phyloP scores from a whole-genome alignment of 2,113 vertebrate species.

The Oncorhynchus mykiss region DNA sequence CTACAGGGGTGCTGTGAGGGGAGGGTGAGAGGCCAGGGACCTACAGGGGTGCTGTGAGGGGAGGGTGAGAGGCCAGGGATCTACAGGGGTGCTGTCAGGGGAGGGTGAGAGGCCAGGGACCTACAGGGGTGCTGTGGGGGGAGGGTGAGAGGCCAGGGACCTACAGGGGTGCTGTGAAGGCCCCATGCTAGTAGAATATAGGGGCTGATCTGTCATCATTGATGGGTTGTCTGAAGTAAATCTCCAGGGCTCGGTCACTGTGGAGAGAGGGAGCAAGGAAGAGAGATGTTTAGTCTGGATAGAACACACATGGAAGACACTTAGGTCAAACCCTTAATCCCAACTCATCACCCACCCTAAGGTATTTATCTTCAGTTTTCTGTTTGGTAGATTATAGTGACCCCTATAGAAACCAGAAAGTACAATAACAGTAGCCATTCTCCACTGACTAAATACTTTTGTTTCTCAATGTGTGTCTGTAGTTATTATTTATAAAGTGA shows the following conservation, averaged over 20 bases:
- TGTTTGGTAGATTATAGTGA: not conserved
- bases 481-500: conserved; percentile 26
- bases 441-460: conserved; percentile 1
- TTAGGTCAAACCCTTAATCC: not conserved
- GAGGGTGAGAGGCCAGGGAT: no score
- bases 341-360: not conserved
- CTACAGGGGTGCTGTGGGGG: no score
- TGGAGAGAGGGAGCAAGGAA: conserved; percentile 66
- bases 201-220: conserved; percentile 88
- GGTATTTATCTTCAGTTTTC: not conserved
- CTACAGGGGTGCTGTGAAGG: no score
- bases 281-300: conserved; percentile 57
- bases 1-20: no score
- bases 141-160: no score
- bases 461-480: conserved; percentile 20
- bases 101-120: no score
- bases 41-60: no score
- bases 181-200: conserved; percentile 81
- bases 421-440: not conserved
- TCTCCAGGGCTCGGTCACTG: conserved; percentile 89
- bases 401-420: not conserved
- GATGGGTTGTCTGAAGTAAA: conserved; percentile 88
- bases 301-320: not conserved
- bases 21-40: no score
- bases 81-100: no score